Percentiles rank a stretch among this genome's conserved stretches.
Evolutionary conservation across 2,113 vertebrate species (phyloP).

Genomic region (Syrrhaptes paradoxus): DNA sequence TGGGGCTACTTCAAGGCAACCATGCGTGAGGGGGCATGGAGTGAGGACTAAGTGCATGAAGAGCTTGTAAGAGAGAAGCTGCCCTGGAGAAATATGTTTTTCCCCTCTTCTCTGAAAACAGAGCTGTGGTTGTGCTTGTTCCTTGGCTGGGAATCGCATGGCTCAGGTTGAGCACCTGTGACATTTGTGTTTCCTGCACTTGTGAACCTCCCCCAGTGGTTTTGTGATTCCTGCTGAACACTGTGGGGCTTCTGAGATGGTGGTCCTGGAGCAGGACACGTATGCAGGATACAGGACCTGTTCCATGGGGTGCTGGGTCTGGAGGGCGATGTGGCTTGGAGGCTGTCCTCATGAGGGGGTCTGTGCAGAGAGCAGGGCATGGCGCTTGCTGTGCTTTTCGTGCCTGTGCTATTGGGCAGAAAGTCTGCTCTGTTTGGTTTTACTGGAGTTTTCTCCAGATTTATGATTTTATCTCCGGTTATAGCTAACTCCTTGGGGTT

Average conservation of each 20-base stretch:
- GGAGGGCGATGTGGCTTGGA: rapidly evolving
- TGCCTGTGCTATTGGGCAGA: not conserved
- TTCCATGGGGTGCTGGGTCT: not conserved
- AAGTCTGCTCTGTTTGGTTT: not conserved
- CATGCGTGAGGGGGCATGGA: rapidly evolving
- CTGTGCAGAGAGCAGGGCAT: not conserved
- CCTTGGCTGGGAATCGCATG: not conserved
- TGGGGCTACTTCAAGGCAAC: not conserved
- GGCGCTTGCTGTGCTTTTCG: not conserved
- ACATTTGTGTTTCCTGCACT: not conserved
- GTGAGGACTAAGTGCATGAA: not conserved
- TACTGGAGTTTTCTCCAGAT: not conserved
- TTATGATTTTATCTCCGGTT: not conserved
- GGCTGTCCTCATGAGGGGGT: not conserved
- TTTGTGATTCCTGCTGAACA: not conserved
- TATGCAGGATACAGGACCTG: not conserved
- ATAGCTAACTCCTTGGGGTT: not conserved
- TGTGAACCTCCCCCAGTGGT: not conserved
- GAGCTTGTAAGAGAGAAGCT: not conserved
- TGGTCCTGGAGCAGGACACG: not conserved
- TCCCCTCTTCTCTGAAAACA: not conserved
- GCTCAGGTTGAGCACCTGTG: not conserved
- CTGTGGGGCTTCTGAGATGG: not conserved
- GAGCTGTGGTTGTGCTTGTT: not conserved
- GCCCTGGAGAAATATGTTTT: not conserved